Evolutionary conservation across 2,888 invertebrate species (phyloP).

Genomic region (Syrphus vitripennis): DNA sequence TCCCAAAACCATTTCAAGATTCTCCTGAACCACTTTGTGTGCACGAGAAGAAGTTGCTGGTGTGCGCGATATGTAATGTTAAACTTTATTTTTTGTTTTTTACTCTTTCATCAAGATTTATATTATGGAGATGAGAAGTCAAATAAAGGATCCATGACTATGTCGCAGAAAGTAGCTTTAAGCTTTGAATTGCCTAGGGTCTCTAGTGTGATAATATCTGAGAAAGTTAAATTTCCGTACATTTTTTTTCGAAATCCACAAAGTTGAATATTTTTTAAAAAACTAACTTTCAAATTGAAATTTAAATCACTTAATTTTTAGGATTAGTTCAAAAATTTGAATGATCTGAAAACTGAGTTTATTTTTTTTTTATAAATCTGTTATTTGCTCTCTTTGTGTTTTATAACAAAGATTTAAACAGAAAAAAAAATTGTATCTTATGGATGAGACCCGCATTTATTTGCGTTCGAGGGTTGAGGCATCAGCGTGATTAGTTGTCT

Average conservation of each 20-base stretch:
- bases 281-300: too few relatives aligned
- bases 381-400: neutral
- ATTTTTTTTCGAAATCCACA: too few relatives aligned
- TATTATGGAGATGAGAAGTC: neutral
- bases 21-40: conserved; percentile 70
- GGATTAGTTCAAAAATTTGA: too few relatives aligned
- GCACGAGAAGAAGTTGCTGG: conserved; percentile 49
- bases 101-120: neutral
- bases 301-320: too few relatives aligned
- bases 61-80: conserved; percentile 42
- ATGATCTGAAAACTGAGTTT: neutral
- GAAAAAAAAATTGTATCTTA: conserved; percentile 35
- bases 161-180: neutral
- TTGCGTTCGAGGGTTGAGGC: conserved; percentile 53
- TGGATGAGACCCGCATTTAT: conserved; percentile 53
- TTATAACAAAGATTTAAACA: neutral
- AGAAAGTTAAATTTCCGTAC: too few relatives aligned
- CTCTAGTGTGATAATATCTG: too few relatives aligned
- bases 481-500: conserved; percentile 60
- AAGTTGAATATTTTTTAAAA: too few relatives aligned
- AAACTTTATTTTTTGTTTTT: conserved; percentile 10
- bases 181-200: neutral
- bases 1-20: conserved; percentile 73
- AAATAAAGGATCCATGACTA: neutral
- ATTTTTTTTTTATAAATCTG: neutral